These are phyloP conservation scores for Corynorhinus townsendii DNA, from an alignment of 2,113 vertebrate genomes.

Conservation along the genomic window DNA sequence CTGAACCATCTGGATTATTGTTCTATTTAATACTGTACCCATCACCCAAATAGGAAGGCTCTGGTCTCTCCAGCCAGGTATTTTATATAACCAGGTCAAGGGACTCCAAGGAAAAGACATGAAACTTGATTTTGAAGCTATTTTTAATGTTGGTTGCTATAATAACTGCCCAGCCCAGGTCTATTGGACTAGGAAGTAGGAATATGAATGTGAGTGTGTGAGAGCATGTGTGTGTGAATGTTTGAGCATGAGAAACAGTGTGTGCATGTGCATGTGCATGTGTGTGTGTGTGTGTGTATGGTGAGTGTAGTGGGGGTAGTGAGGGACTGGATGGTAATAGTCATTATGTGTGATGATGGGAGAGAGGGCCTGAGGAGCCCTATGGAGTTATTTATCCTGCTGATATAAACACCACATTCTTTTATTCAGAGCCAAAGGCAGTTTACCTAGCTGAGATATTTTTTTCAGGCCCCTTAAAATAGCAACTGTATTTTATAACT, in stretches of 20 bases:
- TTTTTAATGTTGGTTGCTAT: constrained; percentile 21
- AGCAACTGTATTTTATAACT: neutral
- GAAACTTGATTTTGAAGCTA: neutral
- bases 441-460: neutral
- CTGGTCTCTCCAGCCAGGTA: neutral
- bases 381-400: neutral
- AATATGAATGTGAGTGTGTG: neutral
- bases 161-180: neutral
- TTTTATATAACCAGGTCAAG: neutral
- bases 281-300: neutral
- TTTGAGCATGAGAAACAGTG: neutral
- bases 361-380: neutral
- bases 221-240: neutral
- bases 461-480: neutral
- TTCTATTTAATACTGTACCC: constrained; percentile 4
- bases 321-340: neutral
- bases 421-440: neutral
- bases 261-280: too few relatives aligned
- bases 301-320: neutral
- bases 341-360: neutral
- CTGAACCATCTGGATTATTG: constrained; percentile 51
- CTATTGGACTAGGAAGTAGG: neutral
- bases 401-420: neutral
- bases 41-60: neutral
- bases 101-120: neutral